Percentiles rank a stretch among this genome's conserved stretches.
These are phyloP conservation scores for Hydrozoanthus tunicans DNA, from an alignment of 64 coral and sea anemone genomes.

Conservation along the genomic window DNA sequence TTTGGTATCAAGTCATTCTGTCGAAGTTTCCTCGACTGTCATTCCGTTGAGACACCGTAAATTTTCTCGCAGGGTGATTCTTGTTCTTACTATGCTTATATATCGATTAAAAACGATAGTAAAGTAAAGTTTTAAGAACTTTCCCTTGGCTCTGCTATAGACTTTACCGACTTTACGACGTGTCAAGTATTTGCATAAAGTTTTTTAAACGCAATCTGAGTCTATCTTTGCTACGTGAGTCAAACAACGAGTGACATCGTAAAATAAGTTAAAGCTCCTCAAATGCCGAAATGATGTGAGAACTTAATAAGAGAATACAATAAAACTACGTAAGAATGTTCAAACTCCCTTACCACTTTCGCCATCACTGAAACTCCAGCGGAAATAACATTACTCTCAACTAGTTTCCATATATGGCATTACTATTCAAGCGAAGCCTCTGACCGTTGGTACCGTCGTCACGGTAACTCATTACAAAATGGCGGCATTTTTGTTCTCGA, in stretches of 20 bases:
- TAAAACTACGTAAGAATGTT: not conserved
- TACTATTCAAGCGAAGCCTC: conserved; percentile 57
- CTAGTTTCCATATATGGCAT: conserved; percentile 73
- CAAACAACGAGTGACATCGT: not conserved
- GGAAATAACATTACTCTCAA: conserved; percentile 50
- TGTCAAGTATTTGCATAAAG: conserved; percentile 48
- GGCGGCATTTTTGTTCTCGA: conserved; percentile 97
- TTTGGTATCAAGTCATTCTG: too few species aligned
- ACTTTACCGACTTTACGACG: not conserved
- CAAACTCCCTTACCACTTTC: conserved; percentile 64
- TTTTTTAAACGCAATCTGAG: not conserved
- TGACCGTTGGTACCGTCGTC: conserved; percentile 92
- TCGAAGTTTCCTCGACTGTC: too few species aligned
- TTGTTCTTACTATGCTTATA: too few species aligned
- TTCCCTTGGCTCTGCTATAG: not conserved
- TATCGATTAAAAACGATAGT: not conserved
- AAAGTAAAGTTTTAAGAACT: not conserved
- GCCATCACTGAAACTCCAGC: conserved; percentile 58
- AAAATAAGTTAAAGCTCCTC: not conserved
- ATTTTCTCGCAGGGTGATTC: too few species aligned
- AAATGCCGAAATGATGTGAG: not conserved
- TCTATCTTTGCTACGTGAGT: not conserved
- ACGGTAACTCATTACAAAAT: conserved; percentile 78
- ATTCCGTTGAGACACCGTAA: too few species aligned
- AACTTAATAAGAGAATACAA: not conserved